A percentile compares a stretch with the other conserved stretches of the same genome.
phyloP scores from a whole-genome alignment of 2,797 vertebrate species.

The Macropodus opercularis region DNA sequence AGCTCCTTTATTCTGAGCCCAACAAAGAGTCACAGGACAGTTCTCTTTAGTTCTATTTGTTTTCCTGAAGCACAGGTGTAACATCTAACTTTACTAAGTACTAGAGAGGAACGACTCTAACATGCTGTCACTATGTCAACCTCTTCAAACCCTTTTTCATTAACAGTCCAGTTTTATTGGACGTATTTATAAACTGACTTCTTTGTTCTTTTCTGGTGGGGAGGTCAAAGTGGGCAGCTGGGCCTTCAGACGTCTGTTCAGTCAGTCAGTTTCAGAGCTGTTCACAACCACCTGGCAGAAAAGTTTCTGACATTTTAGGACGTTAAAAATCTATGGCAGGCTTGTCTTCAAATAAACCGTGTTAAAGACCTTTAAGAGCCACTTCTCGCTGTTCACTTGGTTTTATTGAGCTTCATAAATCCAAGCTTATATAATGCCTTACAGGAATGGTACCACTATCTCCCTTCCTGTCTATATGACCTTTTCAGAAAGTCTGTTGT shows the following conservation, averaged over 20 bases:
- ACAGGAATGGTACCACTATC: constrained; percentile 2
- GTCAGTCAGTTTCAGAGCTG: neutral
- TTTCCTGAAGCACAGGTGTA: no score
- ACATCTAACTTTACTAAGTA: no score
- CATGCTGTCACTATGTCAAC: no score
- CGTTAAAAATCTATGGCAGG: constrained; percentile 18
- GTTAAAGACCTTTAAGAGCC: neutral
- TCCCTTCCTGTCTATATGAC: neutral
- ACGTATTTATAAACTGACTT: no score
- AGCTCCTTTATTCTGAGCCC: constrained; percentile 5
- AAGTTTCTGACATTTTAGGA: constrained; percentile 9
- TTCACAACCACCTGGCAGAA: neutral
- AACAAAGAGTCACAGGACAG: neutral
- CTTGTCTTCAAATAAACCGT: constrained; percentile 7
- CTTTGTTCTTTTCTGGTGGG: no score
- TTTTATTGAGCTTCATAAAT: constrained; percentile 14
- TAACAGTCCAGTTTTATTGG: no score
- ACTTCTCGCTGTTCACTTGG: neutral
- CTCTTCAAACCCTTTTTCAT: no score
- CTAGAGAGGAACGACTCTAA: no score
- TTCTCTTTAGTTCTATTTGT: neutral
- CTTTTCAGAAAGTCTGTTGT: constrained; percentile 23
- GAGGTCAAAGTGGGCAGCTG: no score
- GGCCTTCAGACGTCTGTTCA: no score
- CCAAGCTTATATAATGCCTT: constrained; percentile 9